Evolutionary conservation across 2,797 vertebrate genomes (phyloP).

Genomic region (Phrynocephalus forsythii): DNA sequence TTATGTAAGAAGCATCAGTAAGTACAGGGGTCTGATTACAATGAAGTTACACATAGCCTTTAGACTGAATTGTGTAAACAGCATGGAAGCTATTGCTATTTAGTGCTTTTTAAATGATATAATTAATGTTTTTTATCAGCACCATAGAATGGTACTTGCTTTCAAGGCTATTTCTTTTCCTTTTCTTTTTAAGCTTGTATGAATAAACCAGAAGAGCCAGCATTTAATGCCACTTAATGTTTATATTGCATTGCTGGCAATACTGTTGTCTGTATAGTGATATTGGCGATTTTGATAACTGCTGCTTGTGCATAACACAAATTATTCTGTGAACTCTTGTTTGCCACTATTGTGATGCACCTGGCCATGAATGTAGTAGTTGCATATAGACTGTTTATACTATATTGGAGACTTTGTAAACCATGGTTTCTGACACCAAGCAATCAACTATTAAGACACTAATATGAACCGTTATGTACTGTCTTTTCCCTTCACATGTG

Average conservation of each 20-base stretch:
- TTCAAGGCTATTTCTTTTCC: conserved; percentile 14
- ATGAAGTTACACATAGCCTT: conserved; percentile 41
- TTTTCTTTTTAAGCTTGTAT: not conserved
- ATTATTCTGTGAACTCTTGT: not conserved
- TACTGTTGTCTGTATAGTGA: not conserved
- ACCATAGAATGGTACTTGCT: not conserved
- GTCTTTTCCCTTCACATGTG: not conserved
- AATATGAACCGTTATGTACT: too few relatives aligned
- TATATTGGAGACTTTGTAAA: not conserved
- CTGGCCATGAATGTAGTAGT: not conserved
- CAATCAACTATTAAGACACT: not conserved
- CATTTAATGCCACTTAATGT: conserved; percentile 1
- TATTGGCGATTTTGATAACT: not conserved
- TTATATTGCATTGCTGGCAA: not conserved
- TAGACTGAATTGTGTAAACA: not conserved
- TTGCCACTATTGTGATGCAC: not conserved
- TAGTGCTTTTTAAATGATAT: not conserved
- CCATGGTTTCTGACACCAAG: not conserved
- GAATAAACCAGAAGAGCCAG: conserved; percentile 22
- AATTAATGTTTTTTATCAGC: not conserved
- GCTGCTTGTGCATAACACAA: not conserved
- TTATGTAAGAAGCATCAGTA: conserved; percentile 42
- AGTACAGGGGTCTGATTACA: conserved; percentile 28
- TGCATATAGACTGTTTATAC: not conserved
- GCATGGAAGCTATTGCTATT: conserved; percentile 18